phyloP scores from a whole-genome alignment of 92 coral and sea anemone genomes.

The Nematostella vectensis region DNA sequence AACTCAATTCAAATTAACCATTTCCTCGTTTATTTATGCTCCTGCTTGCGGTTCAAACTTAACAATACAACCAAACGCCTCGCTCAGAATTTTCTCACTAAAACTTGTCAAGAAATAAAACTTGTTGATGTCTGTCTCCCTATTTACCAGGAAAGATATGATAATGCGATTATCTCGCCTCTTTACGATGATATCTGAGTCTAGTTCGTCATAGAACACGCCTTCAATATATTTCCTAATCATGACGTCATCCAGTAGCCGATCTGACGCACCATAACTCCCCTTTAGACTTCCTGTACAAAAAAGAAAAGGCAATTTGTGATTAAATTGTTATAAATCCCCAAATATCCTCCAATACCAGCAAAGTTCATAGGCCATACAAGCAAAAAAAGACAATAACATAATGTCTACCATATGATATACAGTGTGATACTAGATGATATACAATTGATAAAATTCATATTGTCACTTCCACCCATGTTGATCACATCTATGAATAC shows the following conservation, averaged over 20 bases:
- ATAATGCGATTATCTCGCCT: conserved; percentile 81
- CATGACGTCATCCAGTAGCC: conserved; percentile 92
- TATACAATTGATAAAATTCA: no score
- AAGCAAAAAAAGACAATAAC: no score
- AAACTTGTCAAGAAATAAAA: conserved; percentile 84
- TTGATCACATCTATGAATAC: no score
- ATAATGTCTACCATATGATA: no score
- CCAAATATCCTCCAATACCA: background rate
- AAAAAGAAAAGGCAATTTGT: conserved; percentile 1
- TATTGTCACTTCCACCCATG: no score
- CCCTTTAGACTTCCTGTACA: conserved; percentile 78
- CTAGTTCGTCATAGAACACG: conserved; percentile 75
- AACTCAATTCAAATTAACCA: no score
- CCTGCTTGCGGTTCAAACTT: conserved; percentile 73
- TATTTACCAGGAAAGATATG: conserved; percentile 59
- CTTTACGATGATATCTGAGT: conserved; percentile 82
- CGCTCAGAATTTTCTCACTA: conserved; percentile 75
- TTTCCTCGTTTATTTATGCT: background rate
- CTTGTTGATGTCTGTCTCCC: conserved; percentile 49
- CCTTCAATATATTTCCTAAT: conserved; percentile 88
- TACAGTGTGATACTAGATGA: no score
- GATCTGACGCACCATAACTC: conserved; percentile 85
- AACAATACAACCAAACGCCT: conserved; percentile 76
- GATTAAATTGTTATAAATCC: background rate
- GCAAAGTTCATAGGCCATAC: no score